phyloP scores from a whole-genome alignment of 2,797 vertebrate species.

The Selene dorsalis region DNA sequence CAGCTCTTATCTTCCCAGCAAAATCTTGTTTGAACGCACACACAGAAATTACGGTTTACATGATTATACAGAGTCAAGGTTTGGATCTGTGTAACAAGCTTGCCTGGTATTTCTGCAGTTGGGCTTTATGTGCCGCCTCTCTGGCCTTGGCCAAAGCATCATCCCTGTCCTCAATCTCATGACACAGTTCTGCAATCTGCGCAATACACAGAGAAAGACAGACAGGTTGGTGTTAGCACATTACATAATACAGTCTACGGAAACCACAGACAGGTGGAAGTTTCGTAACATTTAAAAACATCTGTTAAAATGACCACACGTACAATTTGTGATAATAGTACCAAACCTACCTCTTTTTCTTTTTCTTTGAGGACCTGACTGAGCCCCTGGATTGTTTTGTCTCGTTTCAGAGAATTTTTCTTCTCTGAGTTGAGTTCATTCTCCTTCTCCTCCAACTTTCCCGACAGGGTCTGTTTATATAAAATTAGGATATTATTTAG shows the following conservation, averaged over 20 bases:
- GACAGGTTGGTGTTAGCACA: conserved; percentile 9
- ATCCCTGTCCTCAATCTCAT: conserved; percentile 89
- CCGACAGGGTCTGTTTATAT: conserved; percentile 86
- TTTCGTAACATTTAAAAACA: not conserved
- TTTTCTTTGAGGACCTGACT: conserved; percentile 91
- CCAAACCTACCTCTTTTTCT: conserved; percentile 89
- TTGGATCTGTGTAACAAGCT: conserved; percentile 24
- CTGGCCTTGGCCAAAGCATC: conserved; percentile 86
- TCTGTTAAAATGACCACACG: not conserved
- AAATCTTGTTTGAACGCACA: not conserved
- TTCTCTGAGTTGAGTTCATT: conserved; percentile 88
- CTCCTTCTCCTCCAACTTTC: conserved; percentile 88
- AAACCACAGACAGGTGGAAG: not conserved
- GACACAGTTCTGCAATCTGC: conserved; percentile 90
- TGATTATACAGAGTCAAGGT: not conserved
- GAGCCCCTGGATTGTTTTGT: conserved; percentile 98
- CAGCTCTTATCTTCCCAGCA: not conserved
- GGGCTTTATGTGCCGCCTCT: conserved; percentile 88
- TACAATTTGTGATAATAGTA: not conserved
- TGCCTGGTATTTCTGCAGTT: conserved; percentile 90
- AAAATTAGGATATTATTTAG: not conserved
- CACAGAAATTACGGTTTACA: conserved; percentile 1
- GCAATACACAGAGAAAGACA: conserved; percentile 36
- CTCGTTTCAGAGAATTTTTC: conserved; percentile 94
- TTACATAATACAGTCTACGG: conserved; percentile 20